Evolutionary conservation across 1,140 invertebrate species (phyloP).

Genomic region (Trichonephila clavipes): DNA sequence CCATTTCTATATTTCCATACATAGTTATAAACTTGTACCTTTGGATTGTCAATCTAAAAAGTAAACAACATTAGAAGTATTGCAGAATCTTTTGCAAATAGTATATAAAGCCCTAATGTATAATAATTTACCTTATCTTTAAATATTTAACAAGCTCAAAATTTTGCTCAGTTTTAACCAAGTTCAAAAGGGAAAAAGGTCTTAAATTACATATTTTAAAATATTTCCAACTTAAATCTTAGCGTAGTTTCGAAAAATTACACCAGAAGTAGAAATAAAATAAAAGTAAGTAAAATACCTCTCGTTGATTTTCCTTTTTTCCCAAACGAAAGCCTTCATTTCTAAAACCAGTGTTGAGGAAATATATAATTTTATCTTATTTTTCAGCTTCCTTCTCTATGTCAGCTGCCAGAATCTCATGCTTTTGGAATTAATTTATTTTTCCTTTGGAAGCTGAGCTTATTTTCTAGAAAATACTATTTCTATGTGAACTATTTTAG

Average conservation of each 20-base stretch:
- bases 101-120: too few species aligned
- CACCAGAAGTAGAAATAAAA: too few species aligned
- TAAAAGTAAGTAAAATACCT: neutral
- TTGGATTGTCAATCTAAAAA: too few species aligned
- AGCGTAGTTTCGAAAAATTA: neutral
- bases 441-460: neutral
- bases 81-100: too few species aligned
- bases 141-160: too few species aligned
- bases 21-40: too few species aligned
- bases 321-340: neutral
- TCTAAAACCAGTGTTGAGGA: neutral
- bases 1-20: too few species aligned
- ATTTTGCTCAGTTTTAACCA: too few species aligned
- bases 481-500: neutral
- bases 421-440: neutral
- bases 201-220: neutral
- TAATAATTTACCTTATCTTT: too few species aligned
- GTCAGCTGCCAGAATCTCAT: neutral
- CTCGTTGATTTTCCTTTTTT: neutral
- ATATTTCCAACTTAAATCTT: neutral
- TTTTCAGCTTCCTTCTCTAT: neutral
- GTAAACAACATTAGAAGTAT: too few species aligned
- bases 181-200: too few species aligned
- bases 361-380: neutral
- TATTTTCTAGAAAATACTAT: neutral